phyloP scores from a whole-genome alignment of 1,140 invertebrate species.

The Drosophila azteca region DNA sequence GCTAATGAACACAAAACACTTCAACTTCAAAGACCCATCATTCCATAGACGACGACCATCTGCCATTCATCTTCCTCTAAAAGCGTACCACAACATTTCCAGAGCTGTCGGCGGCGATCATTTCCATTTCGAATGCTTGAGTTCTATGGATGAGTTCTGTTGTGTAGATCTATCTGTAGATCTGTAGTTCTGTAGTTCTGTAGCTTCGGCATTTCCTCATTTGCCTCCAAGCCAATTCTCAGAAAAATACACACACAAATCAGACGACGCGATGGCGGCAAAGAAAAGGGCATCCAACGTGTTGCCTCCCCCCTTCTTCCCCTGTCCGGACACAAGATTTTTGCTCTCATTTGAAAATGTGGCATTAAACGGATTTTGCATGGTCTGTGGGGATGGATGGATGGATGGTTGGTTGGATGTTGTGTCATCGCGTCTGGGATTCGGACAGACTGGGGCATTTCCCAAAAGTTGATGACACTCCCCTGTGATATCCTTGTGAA shows the following conservation, averaged over 20 bases:
- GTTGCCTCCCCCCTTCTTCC: not conserved
- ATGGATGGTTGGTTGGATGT: constrained; percentile 23
- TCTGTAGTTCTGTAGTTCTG: not conserved
- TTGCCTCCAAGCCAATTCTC: constrained; percentile 56
- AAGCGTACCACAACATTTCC: not conserved
- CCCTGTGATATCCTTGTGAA: not conserved
- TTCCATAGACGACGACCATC: constrained; percentile 44
- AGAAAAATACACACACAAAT: constrained; percentile 54
- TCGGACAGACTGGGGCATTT: not conserved
- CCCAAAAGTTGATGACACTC: not conserved
- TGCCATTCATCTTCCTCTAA: constrained; percentile 70
- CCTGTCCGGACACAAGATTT: constrained; percentile 11
- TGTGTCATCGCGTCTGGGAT: constrained; percentile 30
- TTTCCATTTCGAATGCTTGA: constrained; percentile 59
- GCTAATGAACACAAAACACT: constrained; percentile 73
- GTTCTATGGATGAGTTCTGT: constrained; percentile 28
- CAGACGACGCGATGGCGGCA: constrained; percentile 47
- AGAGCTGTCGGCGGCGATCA: constrained; percentile 53
- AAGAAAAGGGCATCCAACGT: constrained; percentile 25
- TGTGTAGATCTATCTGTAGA: too few relatives aligned
- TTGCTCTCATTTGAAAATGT: constrained; percentile 63
- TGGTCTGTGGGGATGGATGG: constrained; percentile 21
- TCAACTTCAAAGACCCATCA: constrained; percentile 62
- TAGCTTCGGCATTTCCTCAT: constrained; percentile 48
- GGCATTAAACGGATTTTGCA: constrained; percentile 65